Conservation (phyloP, 1,140 invertebrate species). For the honey bee (Apis mellifera) region DNA sequence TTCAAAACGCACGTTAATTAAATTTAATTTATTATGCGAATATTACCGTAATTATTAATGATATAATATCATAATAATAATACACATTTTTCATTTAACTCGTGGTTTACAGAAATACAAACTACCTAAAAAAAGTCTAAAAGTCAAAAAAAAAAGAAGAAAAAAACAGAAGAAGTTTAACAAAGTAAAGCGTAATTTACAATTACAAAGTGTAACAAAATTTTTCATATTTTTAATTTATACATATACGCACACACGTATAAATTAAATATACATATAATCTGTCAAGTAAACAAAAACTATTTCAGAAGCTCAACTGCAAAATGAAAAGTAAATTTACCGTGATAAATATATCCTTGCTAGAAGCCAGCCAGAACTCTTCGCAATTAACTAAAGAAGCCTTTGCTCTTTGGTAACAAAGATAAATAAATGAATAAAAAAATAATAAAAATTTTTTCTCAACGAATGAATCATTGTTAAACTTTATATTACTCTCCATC, state of each 20-base stretch:
- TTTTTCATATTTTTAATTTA: not conserved
- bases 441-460: not conserved
- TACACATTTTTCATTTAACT: not conserved
- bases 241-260: too few species aligned
- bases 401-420: too few species aligned
- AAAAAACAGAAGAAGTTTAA: not conserved
- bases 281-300: too few species aligned
- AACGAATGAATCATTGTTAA: not conserved
- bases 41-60: not conserved
- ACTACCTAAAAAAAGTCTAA: not conserved
- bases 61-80: not conserved
- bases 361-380: not conserved
- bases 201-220: not conserved
- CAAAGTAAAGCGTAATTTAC: conserved; percentile 4
- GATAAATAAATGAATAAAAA: too few species aligned
- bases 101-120: not conserved
- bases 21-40: not conserved
- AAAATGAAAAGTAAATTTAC: not conserved
- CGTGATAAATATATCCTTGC: not conserved
- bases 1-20: not conserved
- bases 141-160: not conserved
- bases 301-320: not conserved
- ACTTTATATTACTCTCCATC: not conserved
- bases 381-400: not conserved
- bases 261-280: too few species aligned